Percentiles rank a stretch among this genome's conserved stretches.
Conservation (phyloP, 2,113 vertebrate species). For the Noturus placidus region DNA sequence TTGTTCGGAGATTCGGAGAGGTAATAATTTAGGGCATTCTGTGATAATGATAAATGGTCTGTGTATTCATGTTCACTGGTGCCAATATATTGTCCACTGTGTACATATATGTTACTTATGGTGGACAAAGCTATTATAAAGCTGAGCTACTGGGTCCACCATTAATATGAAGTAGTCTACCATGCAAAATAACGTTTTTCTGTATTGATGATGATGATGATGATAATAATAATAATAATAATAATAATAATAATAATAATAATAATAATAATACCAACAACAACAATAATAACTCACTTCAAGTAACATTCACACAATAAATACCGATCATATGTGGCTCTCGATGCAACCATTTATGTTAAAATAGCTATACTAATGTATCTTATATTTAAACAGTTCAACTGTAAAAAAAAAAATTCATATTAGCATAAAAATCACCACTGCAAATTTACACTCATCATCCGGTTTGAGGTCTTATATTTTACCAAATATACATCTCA, state of each 20-base stretch:
- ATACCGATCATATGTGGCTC: neutral
- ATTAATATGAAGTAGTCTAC: neutral
- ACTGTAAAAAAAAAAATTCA: neutral
- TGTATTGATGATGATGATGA: neutral
- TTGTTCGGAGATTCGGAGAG: conserved; percentile 88
- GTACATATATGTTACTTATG: conserved; percentile 44
- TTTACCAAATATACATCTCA: neutral
- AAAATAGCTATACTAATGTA: neutral
- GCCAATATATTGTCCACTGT: conserved; percentile 39
- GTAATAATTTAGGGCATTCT: conserved; percentile 93
- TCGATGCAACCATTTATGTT: neutral
- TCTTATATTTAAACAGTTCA: neutral
- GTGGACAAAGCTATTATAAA: conserved; percentile 15
- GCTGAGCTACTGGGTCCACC: neutral
- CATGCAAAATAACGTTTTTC: neutral
- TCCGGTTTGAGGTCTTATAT: neutral
- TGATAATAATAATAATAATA: neutral
- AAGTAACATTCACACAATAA: no score
- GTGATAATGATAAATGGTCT: conserved; percentile 92
- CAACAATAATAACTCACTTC: no score
- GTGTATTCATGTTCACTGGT: conserved; percentile 73
- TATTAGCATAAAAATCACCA: neutral
- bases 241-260: neutral
- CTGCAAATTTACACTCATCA: neutral
- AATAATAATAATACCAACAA: no score